Base-by-base conservation (phyloP, 2,888 invertebrate species). In the Xylota sylvarum region DNA sequence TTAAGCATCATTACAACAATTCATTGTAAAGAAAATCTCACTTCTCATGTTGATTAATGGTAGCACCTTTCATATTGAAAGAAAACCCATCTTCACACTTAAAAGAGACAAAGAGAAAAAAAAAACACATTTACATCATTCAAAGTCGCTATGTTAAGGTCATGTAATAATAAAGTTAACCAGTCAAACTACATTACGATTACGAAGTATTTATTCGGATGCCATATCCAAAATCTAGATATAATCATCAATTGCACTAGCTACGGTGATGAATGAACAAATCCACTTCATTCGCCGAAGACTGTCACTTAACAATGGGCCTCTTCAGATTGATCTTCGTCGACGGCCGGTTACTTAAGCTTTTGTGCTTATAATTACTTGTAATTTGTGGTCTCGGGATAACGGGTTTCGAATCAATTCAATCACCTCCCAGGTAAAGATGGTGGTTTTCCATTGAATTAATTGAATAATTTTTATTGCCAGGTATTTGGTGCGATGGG, bases 391-490 rank as follows among this genome's bases (percentile, higher is more conserved):
- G 19, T 19, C 48, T n/a, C 48, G n/a, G 19, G 35, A 60, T 69
- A 77, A 60, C 77, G 60, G 50, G n/a, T 73, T 52, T 73, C 7
- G 27, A 73, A 6, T 37, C 48, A 7, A 27, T 76, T 76, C 69
- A 67, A 81, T 74, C 64, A 64, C 67, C 76, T 46, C 40, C 73
- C 72, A 73, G 50, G 56, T 56, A 23, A 67, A 65, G 67, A 62
- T 69, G 70, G 7, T n/a, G 43, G 72, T 72, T 43, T 77, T 77
- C 78, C 72, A 77, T 19, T 43, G 67, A 83, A 83, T 73, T 83
- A 83, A 83, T 83, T 83, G 83, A 83, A 83, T 72, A 80, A 80
- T 80, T 85, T 80, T 70, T 65, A 76, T 72, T 80, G 74, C 70
- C 37, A 27, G 56, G 70, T 37, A 76, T 67, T 55, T 52, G 76